These are phyloP conservation scores for Adrianichthys oophorus DNA, from an alignment of 2,797 vertebrate genomes.

Conservation along the genomic window DNA sequence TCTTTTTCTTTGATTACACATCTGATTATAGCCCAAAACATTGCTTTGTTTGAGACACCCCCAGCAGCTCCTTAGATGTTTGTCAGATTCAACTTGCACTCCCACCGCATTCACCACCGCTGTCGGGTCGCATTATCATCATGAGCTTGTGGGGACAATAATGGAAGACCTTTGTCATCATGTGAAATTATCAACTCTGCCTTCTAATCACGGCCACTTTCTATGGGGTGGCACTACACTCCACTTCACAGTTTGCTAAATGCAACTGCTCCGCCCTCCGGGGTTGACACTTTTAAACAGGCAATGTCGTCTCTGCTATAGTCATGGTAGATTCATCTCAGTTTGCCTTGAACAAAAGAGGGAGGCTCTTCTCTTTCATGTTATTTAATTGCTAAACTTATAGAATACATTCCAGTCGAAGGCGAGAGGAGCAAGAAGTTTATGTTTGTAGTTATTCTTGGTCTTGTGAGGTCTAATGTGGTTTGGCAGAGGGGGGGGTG, in stretches of 20 bases:
- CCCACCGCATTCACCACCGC: constrained; percentile 1
- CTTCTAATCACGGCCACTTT: constrained; percentile 28
- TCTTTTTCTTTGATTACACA: background rate
- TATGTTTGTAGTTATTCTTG: constrained; percentile 11
- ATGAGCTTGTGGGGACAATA: constrained; percentile 18
- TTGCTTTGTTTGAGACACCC: background rate
- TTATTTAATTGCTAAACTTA: constrained; percentile 30
- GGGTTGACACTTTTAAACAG: constrained; percentile 17
- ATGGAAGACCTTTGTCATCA: constrained; percentile 36
- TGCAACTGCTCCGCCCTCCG: constrained; percentile 9
- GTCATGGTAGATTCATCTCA: constrained; percentile 49
- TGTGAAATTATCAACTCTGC: constrained; percentile 41
- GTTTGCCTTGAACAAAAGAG: constrained; percentile 35
- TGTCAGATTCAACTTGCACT: background rate
- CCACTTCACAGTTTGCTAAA: constrained; percentile 5
- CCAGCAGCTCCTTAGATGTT: background rate
- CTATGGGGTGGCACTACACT: constrained; percentile 17
- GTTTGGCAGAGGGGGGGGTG: constrained; percentile 41
- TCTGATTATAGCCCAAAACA: background rate
- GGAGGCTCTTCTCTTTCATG: constrained; percentile 2
- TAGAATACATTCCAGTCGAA: constrained; percentile 22
- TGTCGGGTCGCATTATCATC: constrained; percentile 40
- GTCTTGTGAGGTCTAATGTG: constrained; percentile 37
- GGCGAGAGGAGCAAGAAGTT: background rate
- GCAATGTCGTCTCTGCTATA: constrained; percentile 18